Evolutionary conservation across 2,113 vertebrate genomes (phyloP).

Genomic region (Pituophis catenifer): DNA sequence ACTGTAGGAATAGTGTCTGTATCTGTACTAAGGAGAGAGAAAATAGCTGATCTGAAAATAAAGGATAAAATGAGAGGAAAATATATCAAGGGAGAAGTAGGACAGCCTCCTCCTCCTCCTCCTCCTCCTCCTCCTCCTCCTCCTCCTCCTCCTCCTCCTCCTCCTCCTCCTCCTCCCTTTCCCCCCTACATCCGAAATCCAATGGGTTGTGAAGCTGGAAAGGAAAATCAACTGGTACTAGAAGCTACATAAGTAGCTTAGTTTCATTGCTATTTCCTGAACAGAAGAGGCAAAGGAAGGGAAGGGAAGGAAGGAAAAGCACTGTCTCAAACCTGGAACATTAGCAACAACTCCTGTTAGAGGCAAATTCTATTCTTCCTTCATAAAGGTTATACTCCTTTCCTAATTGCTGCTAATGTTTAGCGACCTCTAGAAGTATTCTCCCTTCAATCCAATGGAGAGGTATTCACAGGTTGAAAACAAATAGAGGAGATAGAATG

Average conservation of each 20-base stretch:
- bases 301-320: neutral
- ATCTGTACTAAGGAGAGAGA: neutral
- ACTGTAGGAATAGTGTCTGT: neutral
- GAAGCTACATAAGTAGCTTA: neutral
- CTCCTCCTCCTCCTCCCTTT: too few relatives aligned
- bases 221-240: neutral
- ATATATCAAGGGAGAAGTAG: neutral
- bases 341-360: neutral
- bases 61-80: neutral
- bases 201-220: neutral
- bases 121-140: too few relatives aligned
- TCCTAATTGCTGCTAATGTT: constrained; percentile 3
- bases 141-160: too few relatives aligned
- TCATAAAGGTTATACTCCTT: neutral
- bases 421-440: neutral
- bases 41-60: neutral
- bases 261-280: constrained; percentile 1
- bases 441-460: neutral
- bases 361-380: neutral
- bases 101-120: fast-evolving
- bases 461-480: neutral
- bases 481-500: too few relatives aligned
- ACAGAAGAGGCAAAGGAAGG: constrained; percentile 35
- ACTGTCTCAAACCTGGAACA: constrained; percentile 21
- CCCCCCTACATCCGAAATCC: neutral